Base-by-base conservation (phyloP, 2,888 invertebrate genomes). In the Caenorhabditis sp. region DNA sequence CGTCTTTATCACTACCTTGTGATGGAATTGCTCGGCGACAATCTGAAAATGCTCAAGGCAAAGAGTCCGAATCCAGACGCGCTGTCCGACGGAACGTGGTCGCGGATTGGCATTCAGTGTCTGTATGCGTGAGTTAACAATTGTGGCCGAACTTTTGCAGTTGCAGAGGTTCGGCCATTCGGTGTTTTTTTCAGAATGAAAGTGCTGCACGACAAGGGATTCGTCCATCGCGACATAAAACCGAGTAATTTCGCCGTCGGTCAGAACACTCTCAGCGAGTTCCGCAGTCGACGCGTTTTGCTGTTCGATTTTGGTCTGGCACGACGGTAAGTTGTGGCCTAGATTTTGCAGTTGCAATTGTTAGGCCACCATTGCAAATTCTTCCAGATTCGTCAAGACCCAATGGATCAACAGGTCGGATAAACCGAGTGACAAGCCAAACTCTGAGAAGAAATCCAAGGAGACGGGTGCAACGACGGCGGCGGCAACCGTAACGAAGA, bases 11-110 rank as follows among this genome's bases (percentile, higher is more conserved):
- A 76, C 11, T 76, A 47, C 50, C 28, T 81, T 83, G 83, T 88
- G 11, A 80, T 88, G 62, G 86, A 87, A 35, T 76, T 89, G 22
- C 80, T 89, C 28, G 89, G 89, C 0, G 85, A 85, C n/a, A 88
- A 88, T 65, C 74, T 89, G 28, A 82, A 85, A 32, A 68, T 56
- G 5, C 72, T 87, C 32, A 67, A 71, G n/a, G 51, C 35, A 11
- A 15, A 37, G n/a, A 53, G 70, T 15, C 40, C 61, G 15, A 79
- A 72, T 37, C 65, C 69, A 11, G 62, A 81, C 9, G n/a, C 8
- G 11, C 65, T 79, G 20, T 18, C 62, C 1, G 61, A 71, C 15
- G 69, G 67, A n/a, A 87, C 88, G 18, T 88, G 88, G 88, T 69
- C 83, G 3, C 50, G 88, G n/a, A n/a, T 88, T 9, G 88, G 76